A percentile compares a stretch with the other conserved stretches of the same genome.
Conservation (phyloP, 2,113 vertebrate species). For the Thamnaconus septentrionalis region DNA sequence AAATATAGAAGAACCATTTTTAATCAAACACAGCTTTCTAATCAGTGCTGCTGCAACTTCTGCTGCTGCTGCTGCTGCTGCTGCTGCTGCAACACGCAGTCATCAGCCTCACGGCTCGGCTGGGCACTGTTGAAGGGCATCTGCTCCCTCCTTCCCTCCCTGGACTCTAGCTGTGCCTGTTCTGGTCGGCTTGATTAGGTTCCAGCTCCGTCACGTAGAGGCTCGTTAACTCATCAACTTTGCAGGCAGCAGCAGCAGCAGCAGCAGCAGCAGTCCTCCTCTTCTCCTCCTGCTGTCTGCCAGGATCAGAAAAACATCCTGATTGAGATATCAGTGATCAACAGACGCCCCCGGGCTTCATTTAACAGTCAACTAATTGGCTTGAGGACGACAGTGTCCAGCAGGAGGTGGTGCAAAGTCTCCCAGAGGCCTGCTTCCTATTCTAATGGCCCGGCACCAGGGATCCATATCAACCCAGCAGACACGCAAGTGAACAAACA, state of each 20-base stretch:
- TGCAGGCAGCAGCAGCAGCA: not conserved
- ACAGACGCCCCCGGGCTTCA: not conserved
- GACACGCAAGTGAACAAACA: conserved; percentile 66
- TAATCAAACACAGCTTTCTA: no score
- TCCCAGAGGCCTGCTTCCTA: conserved; percentile 56
- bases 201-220: conserved; percentile 16
- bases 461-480: conserved; percentile 51
- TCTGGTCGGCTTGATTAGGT: conserved; percentile 18
- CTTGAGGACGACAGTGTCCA: conserved; percentile 35
- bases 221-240: no score
- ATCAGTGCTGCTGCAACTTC: not conserved
- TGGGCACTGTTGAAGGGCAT: conserved; percentile 41
- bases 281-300: not conserved
- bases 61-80: not conserved
- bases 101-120: conserved; percentile 40
- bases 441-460: conserved; percentile 29
- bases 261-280: conserved; percentile 25
- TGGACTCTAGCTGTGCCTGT: conserved; percentile 22
- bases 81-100: conserved; percentile 28
- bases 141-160: conserved; percentile 27
- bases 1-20: no score
- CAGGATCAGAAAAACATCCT: conserved; percentile 9
- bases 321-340: conserved; percentile 30
- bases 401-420: conserved; percentile 37
- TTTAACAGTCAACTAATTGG: conserved; percentile 37